Conservation (phyloP, 2,797 vertebrate species). For the Emys orbicularis region DNA sequence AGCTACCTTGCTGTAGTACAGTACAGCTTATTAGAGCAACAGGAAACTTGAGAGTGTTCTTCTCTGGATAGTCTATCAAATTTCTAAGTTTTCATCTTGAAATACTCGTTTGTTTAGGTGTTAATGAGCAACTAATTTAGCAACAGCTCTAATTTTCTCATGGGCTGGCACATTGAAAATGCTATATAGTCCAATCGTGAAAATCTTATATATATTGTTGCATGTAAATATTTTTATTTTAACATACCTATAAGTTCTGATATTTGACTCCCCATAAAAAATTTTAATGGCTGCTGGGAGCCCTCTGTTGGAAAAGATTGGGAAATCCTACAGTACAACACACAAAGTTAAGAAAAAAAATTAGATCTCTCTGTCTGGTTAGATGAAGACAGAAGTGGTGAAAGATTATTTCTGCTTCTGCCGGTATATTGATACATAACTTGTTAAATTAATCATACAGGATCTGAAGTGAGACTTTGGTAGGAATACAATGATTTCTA, state of each 20-base stretch:
- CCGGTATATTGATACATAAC: neutral
- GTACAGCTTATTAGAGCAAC: neutral
- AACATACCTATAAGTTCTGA: too few species aligned
- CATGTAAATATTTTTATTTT: neutral
- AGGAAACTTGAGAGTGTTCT: neutral
- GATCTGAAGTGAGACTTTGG: neutral
- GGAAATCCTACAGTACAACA: neutral
- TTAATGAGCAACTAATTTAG: neutral
- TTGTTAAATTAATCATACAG: neutral
- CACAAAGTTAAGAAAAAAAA: neutral
- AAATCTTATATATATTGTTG: neutral
- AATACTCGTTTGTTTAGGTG: neutral
- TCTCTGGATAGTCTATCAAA: neutral
- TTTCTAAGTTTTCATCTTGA: neutral
- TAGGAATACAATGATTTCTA: neutral
- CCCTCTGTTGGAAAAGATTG: constrained; percentile 67
- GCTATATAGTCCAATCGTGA: neutral
- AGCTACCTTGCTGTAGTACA: neutral
- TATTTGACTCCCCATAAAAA: neutral
- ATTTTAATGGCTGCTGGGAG: constrained; percentile 48
- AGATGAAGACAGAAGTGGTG: neutral
- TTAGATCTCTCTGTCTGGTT: neutral
- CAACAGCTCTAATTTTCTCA: neutral
- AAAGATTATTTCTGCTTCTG: constrained; percentile 12
- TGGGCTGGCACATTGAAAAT: neutral